Evolutionary conservation across 2,888 invertebrate species (phyloP).

Genomic region (Ichneumon xanthorius): DNA sequence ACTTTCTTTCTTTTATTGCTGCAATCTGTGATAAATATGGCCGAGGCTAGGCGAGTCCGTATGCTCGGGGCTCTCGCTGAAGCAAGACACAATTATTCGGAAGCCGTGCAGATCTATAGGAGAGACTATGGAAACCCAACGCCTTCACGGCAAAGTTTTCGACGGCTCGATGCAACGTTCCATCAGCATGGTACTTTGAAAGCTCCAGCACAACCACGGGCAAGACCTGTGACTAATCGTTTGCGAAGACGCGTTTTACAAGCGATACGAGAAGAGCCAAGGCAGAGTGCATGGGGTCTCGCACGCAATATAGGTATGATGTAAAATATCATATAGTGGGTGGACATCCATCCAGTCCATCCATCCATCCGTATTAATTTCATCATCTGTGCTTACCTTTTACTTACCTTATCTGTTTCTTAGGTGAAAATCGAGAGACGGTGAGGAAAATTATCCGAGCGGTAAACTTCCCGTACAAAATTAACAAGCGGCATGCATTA

Average conservation of each 20-base stretch:
- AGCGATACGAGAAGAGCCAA: neutral
- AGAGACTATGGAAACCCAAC: neutral
- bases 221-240: neutral
- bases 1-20: too few species aligned
- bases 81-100: neutral
- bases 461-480: constrained; percentile 33
- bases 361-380: too few species aligned
- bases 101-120: neutral
- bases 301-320: neutral
- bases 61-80: neutral
- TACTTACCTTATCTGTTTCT: neutral
- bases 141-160: constrained; percentile 23
- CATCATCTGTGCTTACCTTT: neutral
- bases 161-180: neutral
- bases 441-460: constrained; percentile 7
- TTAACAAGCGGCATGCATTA: neutral
- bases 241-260: neutral
- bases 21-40: too few species aligned
- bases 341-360: neutral
- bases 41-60: too few species aligned
- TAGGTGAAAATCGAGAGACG: constrained; percentile 23
- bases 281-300: neutral
- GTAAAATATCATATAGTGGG: too few species aligned
- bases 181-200: neutral
- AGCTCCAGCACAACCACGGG: neutral